Conservation (phyloP, 2,888 invertebrate genomes). For the Belgica antarctica region DNA sequence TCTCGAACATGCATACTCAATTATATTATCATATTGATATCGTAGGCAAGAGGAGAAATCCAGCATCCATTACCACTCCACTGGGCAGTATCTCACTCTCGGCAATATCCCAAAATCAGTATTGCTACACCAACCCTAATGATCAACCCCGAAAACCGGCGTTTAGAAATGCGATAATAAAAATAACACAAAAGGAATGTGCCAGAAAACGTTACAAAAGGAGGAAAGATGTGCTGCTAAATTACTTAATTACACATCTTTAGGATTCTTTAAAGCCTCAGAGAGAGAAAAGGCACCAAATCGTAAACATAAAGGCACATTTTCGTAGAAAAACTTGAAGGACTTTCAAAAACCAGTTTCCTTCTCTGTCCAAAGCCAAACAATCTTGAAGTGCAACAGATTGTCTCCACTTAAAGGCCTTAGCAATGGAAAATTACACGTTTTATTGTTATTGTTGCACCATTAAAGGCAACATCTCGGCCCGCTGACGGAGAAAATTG, state of each 20-base stretch:
- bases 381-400: conserved; percentile 30
- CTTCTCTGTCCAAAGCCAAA: background rate
- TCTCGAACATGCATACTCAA: too few species aligned
- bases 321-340: conserved; percentile 12
- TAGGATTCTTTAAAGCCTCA: background rate
- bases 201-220: background rate
- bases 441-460: conserved; percentile 36
- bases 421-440: conserved; percentile 32
- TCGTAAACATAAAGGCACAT: background rate
- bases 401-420: conserved; percentile 26
- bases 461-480: conserved; percentile 2
- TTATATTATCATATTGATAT: too few species aligned
- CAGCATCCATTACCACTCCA: too few species aligned
- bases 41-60: too few species aligned
- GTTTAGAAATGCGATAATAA: conserved; percentile 24
- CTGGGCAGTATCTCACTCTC: too few species aligned
- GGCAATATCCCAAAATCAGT: too few species aligned
- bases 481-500: conserved; percentile 5
- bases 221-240: background rate
- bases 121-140: too few species aligned
- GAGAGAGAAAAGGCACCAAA: background rate
- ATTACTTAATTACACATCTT: background rate
- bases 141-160: too few species aligned
- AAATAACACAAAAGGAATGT: background rate
- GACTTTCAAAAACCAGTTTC: conserved; percentile 22